Conservation (phyloP, 53 echinoderm and acorn worm genomes). For the Antedon mediterranea region DNA sequence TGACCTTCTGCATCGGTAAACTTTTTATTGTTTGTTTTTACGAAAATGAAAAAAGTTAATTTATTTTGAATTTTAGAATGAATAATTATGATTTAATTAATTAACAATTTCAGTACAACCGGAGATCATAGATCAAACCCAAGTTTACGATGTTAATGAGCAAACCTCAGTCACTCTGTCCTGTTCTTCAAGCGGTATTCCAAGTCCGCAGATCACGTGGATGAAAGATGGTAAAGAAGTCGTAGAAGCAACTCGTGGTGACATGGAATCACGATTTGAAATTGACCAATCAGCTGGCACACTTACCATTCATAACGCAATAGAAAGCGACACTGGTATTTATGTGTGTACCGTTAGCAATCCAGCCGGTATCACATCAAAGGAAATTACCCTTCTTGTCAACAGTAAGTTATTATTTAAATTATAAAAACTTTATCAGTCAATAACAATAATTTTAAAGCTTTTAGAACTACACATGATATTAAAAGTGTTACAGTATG, state of each 20-base stretch:
- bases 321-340: constrained; percentile 27
- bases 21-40: too few relatives aligned
- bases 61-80: too few relatives aligned
- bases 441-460: too few relatives aligned
- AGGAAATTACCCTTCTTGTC: constrained; percentile 40
- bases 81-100: too few relatives aligned
- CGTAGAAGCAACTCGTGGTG: constrained; percentile 10
- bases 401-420: constrained; percentile 24
- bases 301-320: constrained; percentile 22
- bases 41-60: too few relatives aligned
- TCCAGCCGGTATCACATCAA: constrained; percentile 31
- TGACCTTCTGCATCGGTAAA: too few relatives aligned
- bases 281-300: constrained; percentile 45
- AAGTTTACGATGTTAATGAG: constrained; percentile 34
- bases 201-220: constrained; percentile 66
- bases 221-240: constrained; percentile 52
- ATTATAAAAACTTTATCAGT: too few relatives aligned
- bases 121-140: constrained; percentile 28
- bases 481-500: too few relatives aligned
- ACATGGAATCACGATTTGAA: constrained; percentile 45
- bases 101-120: constrained; percentile 37
- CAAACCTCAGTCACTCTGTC: constrained; percentile 37
- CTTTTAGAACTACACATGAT: too few relatives aligned
- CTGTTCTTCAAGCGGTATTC: constrained; percentile 59
- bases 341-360: constrained; percentile 48